Evolutionary conservation across 2,797 vertebrate species (phyloP), one percentile per base, ranked within the genome.

Genomic region (Spatula versicolor): DNA sequence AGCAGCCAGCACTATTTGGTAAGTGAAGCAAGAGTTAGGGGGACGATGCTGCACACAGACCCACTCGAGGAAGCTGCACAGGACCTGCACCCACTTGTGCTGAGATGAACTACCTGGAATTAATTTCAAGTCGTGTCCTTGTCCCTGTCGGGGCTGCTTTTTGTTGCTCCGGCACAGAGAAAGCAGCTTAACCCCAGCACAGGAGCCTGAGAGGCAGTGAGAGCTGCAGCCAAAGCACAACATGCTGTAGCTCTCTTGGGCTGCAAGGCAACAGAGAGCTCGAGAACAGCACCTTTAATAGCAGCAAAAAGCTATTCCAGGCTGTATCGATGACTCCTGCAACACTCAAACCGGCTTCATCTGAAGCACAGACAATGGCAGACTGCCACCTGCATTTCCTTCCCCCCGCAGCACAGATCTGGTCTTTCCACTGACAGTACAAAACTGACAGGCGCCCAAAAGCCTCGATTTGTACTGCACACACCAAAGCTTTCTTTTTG

Each of bases 271-370:
- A 41, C 4, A 59, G 3, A 14, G 43, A 46, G 75, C 37, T 58
- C 15, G 2, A 37, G 7, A 58, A 5, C 35, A 55, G 63, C 1
- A 0, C 33, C 39, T 69, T 9, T 5, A 20, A 28, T 0, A 54
- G 63, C 30, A 48, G 69, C 69, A 15, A 2, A 11, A 69, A 69
- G 58, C 71, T 66, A 26, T 6, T 22, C 58, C 67, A 19, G 59
- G 45, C 10, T 6, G 1, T 18, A 5, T 3, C 0, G 4, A 20
- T 2, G 25, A 9, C 31, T 17, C 23, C 52, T 9, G 37, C 35
- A 13, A 6, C 10, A 3, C 54, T 9, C 3, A 20, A 28, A 31
- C 35, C 5, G 1, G n/a, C 45, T 67, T 11, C 5, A 71, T 4
- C 41, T 3, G 30, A 12, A 26, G 74, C 33, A 14, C 3, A 54